Evolutionary conservation across 2,113 vertebrate genomes (phyloP).

Genomic region (Casuarius casuarius): DNA sequence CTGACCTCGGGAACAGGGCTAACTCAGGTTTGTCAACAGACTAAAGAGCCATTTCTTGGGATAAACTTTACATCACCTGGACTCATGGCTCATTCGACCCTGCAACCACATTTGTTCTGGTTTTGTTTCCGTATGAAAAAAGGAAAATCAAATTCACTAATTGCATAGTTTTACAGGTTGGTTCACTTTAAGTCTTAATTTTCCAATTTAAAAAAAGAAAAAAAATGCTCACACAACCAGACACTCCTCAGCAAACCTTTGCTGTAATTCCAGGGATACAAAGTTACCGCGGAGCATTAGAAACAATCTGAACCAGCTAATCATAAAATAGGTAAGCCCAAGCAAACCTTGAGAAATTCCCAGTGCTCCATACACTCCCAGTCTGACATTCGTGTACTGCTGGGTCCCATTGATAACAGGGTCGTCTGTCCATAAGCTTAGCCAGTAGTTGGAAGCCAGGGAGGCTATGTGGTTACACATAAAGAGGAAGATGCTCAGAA

Average conservation of each 20-base stretch:
- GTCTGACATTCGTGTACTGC: slow-evolving; percentile 81
- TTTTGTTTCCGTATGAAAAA: background rate
- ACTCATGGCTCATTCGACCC: background rate
- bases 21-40: background rate
- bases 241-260: background rate
- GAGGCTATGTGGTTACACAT: slow-evolving; percentile 85
- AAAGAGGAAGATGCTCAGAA: slow-evolving; percentile 88
- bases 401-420: slow-evolving; percentile 91
- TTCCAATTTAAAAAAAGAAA: background rate
- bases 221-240: background rate
- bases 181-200: background rate
- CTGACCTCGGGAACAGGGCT: background rate
- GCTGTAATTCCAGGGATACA: background rate
- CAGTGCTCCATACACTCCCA: slow-evolving; percentile 89
- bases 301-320: background rate
- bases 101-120: background rate
- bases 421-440: slow-evolving; percentile 96
- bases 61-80: background rate
- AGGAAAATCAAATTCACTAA: background rate
- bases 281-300: background rate
- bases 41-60: background rate
- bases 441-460: slow-evolving; percentile 93
- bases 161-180: background rate
- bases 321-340: background rate
- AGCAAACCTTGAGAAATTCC: slow-evolving; percentile 90